Conservation (phyloP, 35 echinoderm and acorn worm species). For the Heliocidaris tuberculata region DNA sequence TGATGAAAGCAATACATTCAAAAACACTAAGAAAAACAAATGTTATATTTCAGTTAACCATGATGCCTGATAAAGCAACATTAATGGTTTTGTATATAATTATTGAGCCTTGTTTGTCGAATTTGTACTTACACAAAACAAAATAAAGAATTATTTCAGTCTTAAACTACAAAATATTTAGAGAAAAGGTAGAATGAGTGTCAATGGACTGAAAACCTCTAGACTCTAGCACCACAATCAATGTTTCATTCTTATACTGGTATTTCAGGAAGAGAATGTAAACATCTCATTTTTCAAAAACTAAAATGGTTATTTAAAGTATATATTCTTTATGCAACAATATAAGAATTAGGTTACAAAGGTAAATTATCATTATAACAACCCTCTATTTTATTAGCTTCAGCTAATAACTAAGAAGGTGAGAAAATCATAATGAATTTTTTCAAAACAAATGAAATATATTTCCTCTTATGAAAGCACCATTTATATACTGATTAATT, state of each 20-base stretch:
- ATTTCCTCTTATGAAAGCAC: background rate
- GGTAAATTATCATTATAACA: background rate
- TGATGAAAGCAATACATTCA: background rate
- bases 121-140: background rate
- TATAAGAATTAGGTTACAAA: background rate
- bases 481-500: background rate
- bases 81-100: background rate
- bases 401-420: background rate
- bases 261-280: no score
- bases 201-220: no score
- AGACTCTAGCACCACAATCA: no score
- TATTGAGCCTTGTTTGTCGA: background rate
- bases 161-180: background rate
- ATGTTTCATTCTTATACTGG: no score
- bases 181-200: no score
- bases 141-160: background rate
- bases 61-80: background rate
- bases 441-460: background rate
- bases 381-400: background rate
- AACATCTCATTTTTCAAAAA: background rate
- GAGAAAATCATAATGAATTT: background rate
- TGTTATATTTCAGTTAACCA: background rate
- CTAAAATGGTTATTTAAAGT: background rate
- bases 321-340: background rate
- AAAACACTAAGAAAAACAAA: background rate